A percentile compares a stretch with the other conserved stretches of the same genome.
Evolutionary conservation across 1,140 invertebrate species (phyloP).

Genomic region (Rhynchophorus ferrugineus): DNA sequence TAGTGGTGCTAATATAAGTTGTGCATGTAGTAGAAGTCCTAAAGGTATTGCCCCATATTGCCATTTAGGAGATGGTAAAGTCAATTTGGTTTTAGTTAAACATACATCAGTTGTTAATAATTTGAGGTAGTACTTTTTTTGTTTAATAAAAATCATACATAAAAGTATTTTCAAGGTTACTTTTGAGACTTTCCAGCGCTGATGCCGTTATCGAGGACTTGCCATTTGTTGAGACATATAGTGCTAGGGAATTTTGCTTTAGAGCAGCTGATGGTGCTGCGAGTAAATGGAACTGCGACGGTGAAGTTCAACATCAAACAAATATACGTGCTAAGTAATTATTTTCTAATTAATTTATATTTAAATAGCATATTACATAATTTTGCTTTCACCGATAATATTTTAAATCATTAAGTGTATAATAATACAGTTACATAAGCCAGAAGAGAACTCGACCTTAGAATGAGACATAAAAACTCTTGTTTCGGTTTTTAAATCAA

Average conservation of each 20-base stretch:
- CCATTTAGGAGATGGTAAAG: constrained; percentile 75
- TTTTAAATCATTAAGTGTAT: constrained; percentile 9
- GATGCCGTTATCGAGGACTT: constrained; percentile 54
- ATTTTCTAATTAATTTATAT: not conserved
- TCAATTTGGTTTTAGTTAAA: constrained; percentile 69
- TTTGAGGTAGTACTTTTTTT: constrained; percentile 39
- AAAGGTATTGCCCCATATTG: constrained; percentile 71
- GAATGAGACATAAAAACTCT: too few species aligned
- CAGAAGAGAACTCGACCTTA: too few species aligned
- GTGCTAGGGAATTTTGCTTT: constrained; percentile 67
- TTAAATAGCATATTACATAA: constrained; percentile 1
- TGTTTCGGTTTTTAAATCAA: too few species aligned
- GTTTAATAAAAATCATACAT: not conserved
- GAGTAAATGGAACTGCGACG: constrained; percentile 82
- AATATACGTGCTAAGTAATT: constrained; percentile 62
- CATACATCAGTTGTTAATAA: constrained; percentile 69
- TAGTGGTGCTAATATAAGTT: constrained; percentile 71
- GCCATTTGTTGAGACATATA: constrained; percentile 69
- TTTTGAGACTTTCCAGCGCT: constrained; percentile 53
- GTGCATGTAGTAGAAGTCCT: constrained; percentile 64
- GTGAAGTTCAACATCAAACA: constrained; percentile 64
- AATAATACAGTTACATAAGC: too few species aligned
- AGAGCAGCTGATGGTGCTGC: constrained; percentile 44
- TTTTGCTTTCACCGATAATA: not conserved
- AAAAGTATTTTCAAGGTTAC: constrained; percentile 42